Percentiles rank a stretch among this genome's conserved stretches.
These are phyloP conservation scores for Hecatera dysodea DNA, from an alignment of 2,888 invertebrate genomes.

Conservation along the genomic window DNA sequence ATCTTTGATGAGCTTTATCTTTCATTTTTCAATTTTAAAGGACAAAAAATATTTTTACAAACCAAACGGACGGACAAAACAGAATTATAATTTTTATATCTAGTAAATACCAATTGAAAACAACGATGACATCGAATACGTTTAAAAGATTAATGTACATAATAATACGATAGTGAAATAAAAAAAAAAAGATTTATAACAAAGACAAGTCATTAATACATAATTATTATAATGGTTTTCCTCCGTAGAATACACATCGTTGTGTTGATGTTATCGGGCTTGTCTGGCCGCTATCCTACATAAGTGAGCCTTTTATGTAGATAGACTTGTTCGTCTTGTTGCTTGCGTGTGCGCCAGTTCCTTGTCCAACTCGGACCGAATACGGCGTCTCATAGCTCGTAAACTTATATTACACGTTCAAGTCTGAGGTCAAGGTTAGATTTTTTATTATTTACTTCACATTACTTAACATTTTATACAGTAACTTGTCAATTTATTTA, in stretches of 20 bases:
- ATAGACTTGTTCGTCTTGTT: not conserved
- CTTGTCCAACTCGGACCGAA: constrained; percentile 4
- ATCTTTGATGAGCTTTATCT: too few relatives aligned
- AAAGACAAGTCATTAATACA: not conserved
- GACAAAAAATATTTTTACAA: too few relatives aligned
- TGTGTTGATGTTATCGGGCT: not conserved
- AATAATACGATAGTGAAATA: not conserved
- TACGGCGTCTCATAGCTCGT: constrained; percentile 1
- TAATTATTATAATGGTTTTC: too few relatives aligned
- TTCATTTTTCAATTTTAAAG: too few relatives aligned
- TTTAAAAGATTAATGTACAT: not conserved
- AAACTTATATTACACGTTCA: not conserved
- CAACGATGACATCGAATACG: not conserved
- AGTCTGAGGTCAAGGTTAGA: constrained; percentile 2
- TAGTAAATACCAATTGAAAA: not conserved
- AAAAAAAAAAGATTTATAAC: not conserved
- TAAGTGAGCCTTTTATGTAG: constrained; percentile 4
- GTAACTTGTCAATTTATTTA: not conserved
- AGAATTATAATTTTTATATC: too few relatives aligned
- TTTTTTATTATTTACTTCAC: not conserved
- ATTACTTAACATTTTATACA: not conserved
- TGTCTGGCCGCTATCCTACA: constrained; percentile 2
- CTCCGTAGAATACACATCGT: constrained; percentile 6
- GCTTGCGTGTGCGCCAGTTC: constrained; percentile 10
- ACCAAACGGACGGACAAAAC: too few relatives aligned